Evolutionary conservation across 2,888 invertebrate species (phyloP).

Genomic region (Plebejus anna): DNA sequence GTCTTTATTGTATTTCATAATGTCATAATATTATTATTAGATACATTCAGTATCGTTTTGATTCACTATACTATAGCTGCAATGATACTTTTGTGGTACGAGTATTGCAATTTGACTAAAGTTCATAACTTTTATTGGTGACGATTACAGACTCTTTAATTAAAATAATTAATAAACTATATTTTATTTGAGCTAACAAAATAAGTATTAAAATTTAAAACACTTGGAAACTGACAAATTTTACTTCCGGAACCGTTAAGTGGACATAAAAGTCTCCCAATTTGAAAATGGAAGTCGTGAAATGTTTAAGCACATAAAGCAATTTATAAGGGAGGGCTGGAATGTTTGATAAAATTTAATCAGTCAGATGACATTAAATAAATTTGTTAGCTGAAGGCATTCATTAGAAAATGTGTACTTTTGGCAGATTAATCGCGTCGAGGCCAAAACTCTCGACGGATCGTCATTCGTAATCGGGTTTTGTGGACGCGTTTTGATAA

Average conservation of each 20-base stretch:
- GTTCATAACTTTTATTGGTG: too few species aligned
- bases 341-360: conserved; percentile 28
- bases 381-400: conserved; percentile 22
- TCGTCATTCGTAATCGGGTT: conserved; percentile 20
- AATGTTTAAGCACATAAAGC: conserved; percentile 23
- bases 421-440: conserved; percentile 30
- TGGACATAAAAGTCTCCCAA: background rate
- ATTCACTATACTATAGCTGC: too few species aligned
- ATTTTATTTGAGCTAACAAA: too few species aligned
- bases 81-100: too few species aligned
- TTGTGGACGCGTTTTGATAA: background rate
- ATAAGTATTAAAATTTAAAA: too few species aligned
- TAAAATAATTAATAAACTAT: too few species aligned
- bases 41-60: too few species aligned
- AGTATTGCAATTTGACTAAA: too few species aligned
- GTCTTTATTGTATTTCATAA: too few species aligned
- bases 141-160: too few species aligned
- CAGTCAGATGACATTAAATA: conserved; percentile 28
- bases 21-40: too few species aligned
- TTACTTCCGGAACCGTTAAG: background rate
- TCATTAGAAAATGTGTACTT: conserved; percentile 31
- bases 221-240: too few species aligned
- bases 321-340: conserved; percentile 11
- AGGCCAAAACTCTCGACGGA: conserved; percentile 18
- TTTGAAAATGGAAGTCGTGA: background rate